These are phyloP conservation scores for Aphaenogaster rudis DNA, from an alignment of 1,140 invertebrate genomes.

Conservation along the genomic window DNA sequence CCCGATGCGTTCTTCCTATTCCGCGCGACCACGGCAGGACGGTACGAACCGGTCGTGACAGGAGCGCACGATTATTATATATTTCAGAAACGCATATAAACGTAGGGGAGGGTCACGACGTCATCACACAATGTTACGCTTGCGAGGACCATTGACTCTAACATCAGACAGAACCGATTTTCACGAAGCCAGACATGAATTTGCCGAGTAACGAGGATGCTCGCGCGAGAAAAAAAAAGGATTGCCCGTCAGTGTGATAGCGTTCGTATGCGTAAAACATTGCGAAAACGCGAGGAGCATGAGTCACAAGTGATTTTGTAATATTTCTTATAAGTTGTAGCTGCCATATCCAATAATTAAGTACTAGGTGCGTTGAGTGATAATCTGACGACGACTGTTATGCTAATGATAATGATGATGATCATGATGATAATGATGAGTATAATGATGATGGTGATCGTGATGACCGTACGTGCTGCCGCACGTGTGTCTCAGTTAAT, in stretches of 20 bases:
- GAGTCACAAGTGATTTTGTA: slow-evolving; percentile 86
- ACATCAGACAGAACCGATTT: slow-evolving; percentile 54
- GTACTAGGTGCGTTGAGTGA: slow-evolving; percentile 78
- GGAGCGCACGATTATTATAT: slow-evolving; percentile 41
- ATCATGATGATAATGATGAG: slow-evolving; percentile 13
- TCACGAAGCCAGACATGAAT: slow-evolving; percentile 45
- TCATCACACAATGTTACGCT: slow-evolving; percentile 3
- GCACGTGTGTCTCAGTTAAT: slow-evolving; percentile 80
- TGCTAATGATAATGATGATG: slow-evolving; percentile 74
- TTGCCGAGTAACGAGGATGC: slow-evolving; percentile 51
- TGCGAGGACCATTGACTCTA: slow-evolving; percentile 30
- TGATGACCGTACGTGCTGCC: slow-evolving; percentile 77
- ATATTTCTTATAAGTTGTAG: slow-evolving; percentile 86
- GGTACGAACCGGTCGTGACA: background rate
- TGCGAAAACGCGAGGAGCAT: slow-evolving; percentile 69
- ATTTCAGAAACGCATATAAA: slow-evolving; percentile 50
- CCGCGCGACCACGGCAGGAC: background rate
- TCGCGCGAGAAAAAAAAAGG: slow-evolving; percentile 67
- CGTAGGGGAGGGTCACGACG: background rate
- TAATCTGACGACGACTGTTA: slow-evolving; percentile 77
- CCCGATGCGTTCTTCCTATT: slow-evolving; percentile 71
- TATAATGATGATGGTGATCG: slow-evolving; percentile 68
- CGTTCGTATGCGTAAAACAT: slow-evolving; percentile 67
- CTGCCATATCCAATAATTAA: slow-evolving; percentile 84
- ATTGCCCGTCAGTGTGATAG: slow-evolving; percentile 69